A percentile compares a stretch with the other conserved stretches of the same genome.
These are phyloP conservation scores for Limnodromus scolopaceus DNA, from an alignment of 2,797 vertebrate genomes.

Conservation along the genomic window DNA sequence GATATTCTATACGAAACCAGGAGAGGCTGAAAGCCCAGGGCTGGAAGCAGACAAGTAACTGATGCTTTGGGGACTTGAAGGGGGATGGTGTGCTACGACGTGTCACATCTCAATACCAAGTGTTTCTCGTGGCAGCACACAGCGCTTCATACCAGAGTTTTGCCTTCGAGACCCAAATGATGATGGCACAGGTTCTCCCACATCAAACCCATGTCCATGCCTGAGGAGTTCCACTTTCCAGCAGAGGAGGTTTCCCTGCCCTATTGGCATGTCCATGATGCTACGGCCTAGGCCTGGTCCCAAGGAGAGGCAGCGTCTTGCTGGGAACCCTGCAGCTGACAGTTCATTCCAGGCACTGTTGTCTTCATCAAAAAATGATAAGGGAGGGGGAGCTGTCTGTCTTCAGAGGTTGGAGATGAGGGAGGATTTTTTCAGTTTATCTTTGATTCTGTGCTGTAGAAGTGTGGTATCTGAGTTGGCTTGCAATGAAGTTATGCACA, in stretches of 20 bases:
- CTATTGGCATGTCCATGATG: background rate
- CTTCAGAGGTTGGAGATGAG: background rate
- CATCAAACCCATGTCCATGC: fast-evolving
- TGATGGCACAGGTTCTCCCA: background rate
- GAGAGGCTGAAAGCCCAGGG: background rate
- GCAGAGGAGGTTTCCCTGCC: background rate
- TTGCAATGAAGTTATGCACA: background rate
- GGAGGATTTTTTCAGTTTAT: background rate
- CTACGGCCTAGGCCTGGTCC: background rate
- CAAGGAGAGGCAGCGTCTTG: background rate
- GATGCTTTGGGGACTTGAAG: background rate
- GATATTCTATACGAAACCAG: background rate
- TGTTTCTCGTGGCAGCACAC: background rate
- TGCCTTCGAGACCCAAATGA: background rate
- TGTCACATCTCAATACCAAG: fast-evolving
- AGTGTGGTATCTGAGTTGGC: background rate
- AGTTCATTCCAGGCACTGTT: background rate
- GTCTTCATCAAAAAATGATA: background rate
- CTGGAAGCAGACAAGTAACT: background rate
- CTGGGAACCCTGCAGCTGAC: background rate
- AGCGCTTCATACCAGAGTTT: background rate
- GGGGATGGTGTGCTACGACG: fast-evolving
- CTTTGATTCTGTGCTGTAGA: background rate
- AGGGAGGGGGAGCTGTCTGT: background rate
- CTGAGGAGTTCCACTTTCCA: background rate